Evolutionary conservation across 2,113 vertebrate species (phyloP).

Genomic region (Diadophis punctatus): DNA sequence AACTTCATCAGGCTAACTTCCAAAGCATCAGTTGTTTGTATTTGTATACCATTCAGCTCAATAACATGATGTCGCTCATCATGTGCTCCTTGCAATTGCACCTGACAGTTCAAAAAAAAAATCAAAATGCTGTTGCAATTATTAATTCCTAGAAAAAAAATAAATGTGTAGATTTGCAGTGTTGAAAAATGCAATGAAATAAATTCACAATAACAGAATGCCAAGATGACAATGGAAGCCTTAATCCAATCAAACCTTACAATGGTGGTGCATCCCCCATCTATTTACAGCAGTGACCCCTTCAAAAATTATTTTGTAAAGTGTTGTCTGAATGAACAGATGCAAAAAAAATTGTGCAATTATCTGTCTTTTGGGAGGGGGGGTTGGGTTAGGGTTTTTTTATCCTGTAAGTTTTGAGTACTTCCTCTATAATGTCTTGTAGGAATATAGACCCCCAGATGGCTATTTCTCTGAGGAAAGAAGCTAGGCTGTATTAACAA

Average conservation of each 20-base stretch:
- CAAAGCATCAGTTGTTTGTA: slow-evolving; percentile 64
- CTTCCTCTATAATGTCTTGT: slow-evolving; percentile 42
- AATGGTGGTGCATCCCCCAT: slow-evolving; percentile 34
- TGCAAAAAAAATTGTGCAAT: slow-evolving; percentile 56
- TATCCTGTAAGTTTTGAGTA: slow-evolving; percentile 50
- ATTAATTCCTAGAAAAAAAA: slow-evolving; percentile 55
- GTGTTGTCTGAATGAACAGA: slow-evolving; percentile 54
- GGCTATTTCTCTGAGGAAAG: slow-evolving; percentile 46
- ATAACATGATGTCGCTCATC: slow-evolving; percentile 43
- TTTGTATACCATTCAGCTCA: slow-evolving; percentile 45
- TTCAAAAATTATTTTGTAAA: slow-evolving; percentile 49
- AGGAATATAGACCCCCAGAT: slow-evolving; percentile 34
- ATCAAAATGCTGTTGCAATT: slow-evolving; percentile 43
- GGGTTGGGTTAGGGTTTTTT: slow-evolving; percentile 18
- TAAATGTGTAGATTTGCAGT: slow-evolving; percentile 21
- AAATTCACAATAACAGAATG: slow-evolving; percentile 31
- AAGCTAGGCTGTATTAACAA: slow-evolving; percentile 40
- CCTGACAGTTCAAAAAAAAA: slow-evolving; percentile 54
- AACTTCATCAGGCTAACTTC: slow-evolving; percentile 66
- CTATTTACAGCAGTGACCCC: slow-evolving; percentile 43
- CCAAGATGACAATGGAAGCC: slow-evolving; percentile 66
- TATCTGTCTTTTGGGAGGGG: slow-evolving; percentile 20
- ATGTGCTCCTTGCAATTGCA: slow-evolving; percentile 43
- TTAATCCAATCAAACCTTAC: slow-evolving; percentile 66
- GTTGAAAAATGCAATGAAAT: slow-evolving; percentile 28